Evolutionary conservation across 2,113 vertebrate species (phyloP), one percentile per base, ranked within the genome.

Genomic region (Synchiropus splendidus): DNA sequence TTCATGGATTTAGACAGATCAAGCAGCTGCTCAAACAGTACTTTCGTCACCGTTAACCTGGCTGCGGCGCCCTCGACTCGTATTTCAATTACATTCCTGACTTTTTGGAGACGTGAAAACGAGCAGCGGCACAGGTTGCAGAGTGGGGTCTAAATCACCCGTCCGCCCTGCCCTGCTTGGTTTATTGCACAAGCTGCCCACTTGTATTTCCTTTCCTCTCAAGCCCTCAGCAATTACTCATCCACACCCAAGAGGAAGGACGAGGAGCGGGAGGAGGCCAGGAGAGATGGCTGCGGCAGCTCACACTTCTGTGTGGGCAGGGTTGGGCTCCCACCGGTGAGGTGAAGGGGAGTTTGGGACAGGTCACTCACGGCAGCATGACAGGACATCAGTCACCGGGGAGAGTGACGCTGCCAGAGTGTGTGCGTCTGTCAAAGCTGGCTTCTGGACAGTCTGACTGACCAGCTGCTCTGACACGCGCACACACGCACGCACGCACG

Each of bases 191-290:
- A 59, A 48, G 64, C 27, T n/a, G 36, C 30, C 38, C 40, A 30
- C 39, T 41, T 50, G 42, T 53, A 51, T 42, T 74, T 66, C 58
- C 50, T 62, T 55, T 45, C 49, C 70, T 78, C 73, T 48, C 62
- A 81, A 72, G 78, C 70, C 74, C 72, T 58, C 64, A 75, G 72
- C 75, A 78, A 80, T 78, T 78, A 82, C 71, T 80, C 74, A 75
- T 55, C 45, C 15, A 54, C 69, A 61, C 73, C 68, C 74, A 12
- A 53, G 74, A 79, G 59, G 50, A 51, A 62, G 18, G 46, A 14
- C 27, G 17, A 37, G 37, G 39, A 39, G 36, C 32, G 50, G 14
- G 13, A 31, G 32, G 36, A 41, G 12, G 42, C 47, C 18, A 45
- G 40, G 11, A 8, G 8, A 27, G 21, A 27, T 27, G 21, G 21